Percentiles rank a stretch among this genome's conserved stretches.
These are phyloP conservation scores for Aegotheles bennettii DNA, from an alignment of 2,113 vertebrate genomes.

Conservation along the genomic window DNA sequence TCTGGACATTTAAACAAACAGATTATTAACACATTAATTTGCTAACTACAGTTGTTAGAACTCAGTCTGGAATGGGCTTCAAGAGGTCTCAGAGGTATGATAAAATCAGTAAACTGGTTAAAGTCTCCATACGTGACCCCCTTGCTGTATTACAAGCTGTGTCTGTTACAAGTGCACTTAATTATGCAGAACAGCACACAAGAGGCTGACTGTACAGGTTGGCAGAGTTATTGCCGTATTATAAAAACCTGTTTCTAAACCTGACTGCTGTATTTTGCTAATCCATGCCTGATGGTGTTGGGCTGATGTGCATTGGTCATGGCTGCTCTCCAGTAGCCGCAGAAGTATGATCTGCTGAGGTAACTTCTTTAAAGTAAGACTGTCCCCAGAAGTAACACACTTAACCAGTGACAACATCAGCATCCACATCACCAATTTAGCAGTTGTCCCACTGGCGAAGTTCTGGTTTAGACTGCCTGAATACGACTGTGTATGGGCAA, in stretches of 20 bases:
- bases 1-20: neutral
- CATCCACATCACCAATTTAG: neutral
- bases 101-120: neutral
- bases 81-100: neutral
- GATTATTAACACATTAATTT: neutral
- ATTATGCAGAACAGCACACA: neutral
- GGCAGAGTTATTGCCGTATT: neutral
- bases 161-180: neutral
- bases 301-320: neutral
- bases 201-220: neutral
- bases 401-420: neutral
- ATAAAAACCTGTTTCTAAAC: neutral
- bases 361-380: neutral
- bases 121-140: neutral
- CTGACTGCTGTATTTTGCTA: neutral
- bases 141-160: neutral
- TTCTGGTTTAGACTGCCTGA: neutral
- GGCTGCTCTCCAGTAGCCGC: neutral
- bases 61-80: neutral
- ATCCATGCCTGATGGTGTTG: neutral
- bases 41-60: neutral
- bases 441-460: neutral
- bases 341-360: neutral
- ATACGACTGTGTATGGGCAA: neutral
- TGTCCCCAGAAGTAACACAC: neutral